Conservation (phyloP, 1,140 invertebrate genomes). For the Ylistrum balloti region DNA sequence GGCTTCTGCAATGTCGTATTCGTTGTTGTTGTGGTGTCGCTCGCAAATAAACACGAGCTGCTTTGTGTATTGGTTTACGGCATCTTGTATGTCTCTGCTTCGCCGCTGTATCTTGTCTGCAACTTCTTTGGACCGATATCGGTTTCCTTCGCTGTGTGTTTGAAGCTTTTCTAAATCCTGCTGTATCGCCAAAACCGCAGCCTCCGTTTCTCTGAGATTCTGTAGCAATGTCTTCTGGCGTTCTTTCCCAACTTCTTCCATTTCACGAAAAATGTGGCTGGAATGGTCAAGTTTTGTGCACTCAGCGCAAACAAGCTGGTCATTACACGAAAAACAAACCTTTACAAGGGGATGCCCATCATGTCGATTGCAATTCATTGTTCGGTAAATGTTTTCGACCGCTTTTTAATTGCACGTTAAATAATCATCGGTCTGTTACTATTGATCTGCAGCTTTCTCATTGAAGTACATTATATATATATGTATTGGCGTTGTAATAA, state of each 20-base stretch:
- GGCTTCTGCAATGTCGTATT: not conserved
- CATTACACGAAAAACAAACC: not conserved
- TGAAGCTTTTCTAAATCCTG: not conserved
- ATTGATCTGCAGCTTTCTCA: too few relatives aligned
- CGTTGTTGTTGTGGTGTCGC: not conserved
- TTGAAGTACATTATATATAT: too few relatives aligned
- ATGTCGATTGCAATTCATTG: not conserved
- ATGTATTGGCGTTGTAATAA: not conserved
- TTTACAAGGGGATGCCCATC: not conserved
- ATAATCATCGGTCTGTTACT: too few relatives aligned
- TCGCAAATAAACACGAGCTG: not conserved
- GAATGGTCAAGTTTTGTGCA: constrained; percentile 14
- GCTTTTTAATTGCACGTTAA: not conserved
- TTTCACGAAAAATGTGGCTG: constrained; percentile 16
- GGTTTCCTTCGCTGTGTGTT: not conserved
- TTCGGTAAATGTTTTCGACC: not conserved
- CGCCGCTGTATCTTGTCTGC: not conserved
- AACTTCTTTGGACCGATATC: not conserved
- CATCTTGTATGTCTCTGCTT: not conserved
- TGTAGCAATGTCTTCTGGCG: not conserved
- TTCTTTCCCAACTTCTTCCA: not conserved
- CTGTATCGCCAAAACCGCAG: not conserved
- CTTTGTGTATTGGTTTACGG: not conserved
- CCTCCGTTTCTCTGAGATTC: constrained; percentile 13
- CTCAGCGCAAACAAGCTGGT: constrained; percentile 21